phyloP scores from a whole-genome alignment of 1,140 invertebrate genomes.

The Brachionus rubens region DNA sequence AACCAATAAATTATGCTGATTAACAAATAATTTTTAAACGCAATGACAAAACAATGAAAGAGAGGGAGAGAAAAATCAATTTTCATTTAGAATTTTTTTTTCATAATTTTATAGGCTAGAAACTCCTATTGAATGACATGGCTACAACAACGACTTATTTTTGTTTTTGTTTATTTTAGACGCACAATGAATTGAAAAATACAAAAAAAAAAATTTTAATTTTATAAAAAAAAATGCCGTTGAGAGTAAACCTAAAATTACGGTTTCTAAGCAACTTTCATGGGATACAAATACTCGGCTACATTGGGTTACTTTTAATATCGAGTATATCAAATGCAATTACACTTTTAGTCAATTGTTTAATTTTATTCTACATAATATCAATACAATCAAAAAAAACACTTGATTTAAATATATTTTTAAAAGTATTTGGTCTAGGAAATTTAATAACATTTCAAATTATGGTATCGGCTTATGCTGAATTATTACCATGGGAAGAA shows the following conservation, averaged over 20 bases:
- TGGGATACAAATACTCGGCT: background rate
- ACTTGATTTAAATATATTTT: background rate
- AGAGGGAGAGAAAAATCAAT: no score
- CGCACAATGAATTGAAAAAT: no score
- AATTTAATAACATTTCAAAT: slow-evolving; percentile 23
- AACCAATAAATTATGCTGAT: no score
- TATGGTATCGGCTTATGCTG: slow-evolving; percentile 24
- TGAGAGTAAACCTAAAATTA: background rate
- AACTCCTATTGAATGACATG: no score
- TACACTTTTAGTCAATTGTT: background rate
- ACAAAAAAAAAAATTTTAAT: no score
- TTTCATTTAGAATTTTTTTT: no score
- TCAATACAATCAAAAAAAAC: slow-evolving; percentile 16
- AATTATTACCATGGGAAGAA: slow-evolving; percentile 36
- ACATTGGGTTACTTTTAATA: background rate
- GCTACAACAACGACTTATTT: no score
- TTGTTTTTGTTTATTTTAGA: no score
- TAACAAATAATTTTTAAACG: no score
- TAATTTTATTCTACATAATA: background rate
- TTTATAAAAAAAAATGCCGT: background rate
- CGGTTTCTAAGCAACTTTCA: background rate
- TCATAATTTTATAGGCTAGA: no score
- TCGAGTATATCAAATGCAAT: background rate
- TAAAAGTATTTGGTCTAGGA: background rate
- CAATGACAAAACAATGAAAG: no score